Evolutionary conservation across 2,797 vertebrate species (phyloP), one percentile per base, ranked within the genome.

Genomic region (Cryptoblepharus egeriae): DNA sequence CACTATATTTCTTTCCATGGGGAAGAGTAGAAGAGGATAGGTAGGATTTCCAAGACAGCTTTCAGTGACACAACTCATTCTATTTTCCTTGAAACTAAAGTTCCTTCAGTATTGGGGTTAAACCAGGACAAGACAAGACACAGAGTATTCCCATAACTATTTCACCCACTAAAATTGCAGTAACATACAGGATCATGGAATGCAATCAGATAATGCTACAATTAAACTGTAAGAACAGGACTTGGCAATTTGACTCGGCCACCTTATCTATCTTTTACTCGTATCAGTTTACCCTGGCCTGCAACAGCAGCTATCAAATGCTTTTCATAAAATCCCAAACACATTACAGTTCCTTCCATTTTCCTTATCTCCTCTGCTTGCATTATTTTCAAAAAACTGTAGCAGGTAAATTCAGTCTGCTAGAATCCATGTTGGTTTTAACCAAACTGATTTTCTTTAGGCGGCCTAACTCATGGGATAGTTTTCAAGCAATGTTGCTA

Each of bases 401-500:
- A n/a, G 60, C 49, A 67, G n/a, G 60, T 65, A 81, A 80, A 85
- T 77, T 60, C 69, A 68, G 35, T 69, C 28, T 55, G 80, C 58
- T 68, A 52, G 76, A 86, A 68, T 70, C 70, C 20, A 68, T 52
- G 39, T 52, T 55, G 16, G 30, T 49, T 42, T 79, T 85, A 73
- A 74, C 61, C 39, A 81, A 73, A 68, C 13, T 68, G 26, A 42
- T n/a, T 77, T 82, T 68, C 24, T 69, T 24, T 55, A 45, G 24
- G 22, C 63, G 63, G 35, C 26, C 32, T 24, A 63, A 75, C 16
- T 74, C 30, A 52, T 18, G 39, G n/a, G 32, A 10, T 69, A 79
- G 28, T 57, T 82, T 86, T 70, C 57, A 77, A 70, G 55, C 13
- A 32, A 69, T 78, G 55, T 74, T 82, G n/a, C 61, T 75, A 52